phyloP scores from a whole-genome alignment of 2,888 invertebrate species.

The Meteorus colon region DNA sequence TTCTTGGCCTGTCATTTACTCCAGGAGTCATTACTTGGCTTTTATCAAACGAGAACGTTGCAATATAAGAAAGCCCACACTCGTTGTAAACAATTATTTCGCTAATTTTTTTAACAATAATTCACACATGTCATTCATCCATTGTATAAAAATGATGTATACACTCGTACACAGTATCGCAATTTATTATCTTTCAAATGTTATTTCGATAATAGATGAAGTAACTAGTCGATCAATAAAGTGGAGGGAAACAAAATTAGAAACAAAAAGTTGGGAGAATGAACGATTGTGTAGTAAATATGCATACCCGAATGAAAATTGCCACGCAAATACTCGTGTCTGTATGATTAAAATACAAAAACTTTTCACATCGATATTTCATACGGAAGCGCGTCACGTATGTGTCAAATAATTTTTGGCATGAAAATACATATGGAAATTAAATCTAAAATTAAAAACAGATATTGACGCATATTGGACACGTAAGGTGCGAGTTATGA shows the following conservation, averaged over 20 bases:
- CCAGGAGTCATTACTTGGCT: slow-evolving; percentile 63
- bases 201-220: not conserved
- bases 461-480: slow-evolving; percentile 60
- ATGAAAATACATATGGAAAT: slow-evolving; percentile 4
- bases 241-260: not conserved
- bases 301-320: not conserved
- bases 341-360: not conserved
- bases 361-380: not conserved
- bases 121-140: not conserved
- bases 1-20: slow-evolving; percentile 63
- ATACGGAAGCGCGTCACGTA: not conserved
- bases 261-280: not conserved
- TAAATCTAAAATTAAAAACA: slow-evolving; percentile 60
- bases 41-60: not conserved
- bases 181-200: not conserved
- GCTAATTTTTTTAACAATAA: not conserved
- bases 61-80: not conserved
- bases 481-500: slow-evolving; percentile 18
- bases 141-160: not conserved
- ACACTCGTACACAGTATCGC: not conserved
- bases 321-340: not conserved
- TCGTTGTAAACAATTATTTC: not conserved
- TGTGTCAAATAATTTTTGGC: slow-evolving; percentile 30
- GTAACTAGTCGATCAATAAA: not conserved
- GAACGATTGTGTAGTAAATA: not conserved